phyloP scores from a whole-genome alignment of 2,797 vertebrate genomes.

The Channallabes apus region DNA sequence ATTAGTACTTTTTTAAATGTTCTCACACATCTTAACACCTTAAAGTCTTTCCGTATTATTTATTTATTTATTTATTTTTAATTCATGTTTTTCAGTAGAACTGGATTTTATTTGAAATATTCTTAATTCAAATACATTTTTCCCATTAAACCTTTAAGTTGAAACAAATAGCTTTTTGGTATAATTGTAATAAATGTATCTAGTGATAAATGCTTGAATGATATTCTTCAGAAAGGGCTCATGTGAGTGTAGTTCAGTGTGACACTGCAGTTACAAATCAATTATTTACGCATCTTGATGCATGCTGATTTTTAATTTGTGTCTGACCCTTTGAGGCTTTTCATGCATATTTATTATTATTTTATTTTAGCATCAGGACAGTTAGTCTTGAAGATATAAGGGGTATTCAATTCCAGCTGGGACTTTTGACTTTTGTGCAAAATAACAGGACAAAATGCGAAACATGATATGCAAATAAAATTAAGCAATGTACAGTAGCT shows the following conservation, averaged over 20 bases:
- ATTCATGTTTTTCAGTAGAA: neutral
- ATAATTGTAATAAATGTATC: neutral
- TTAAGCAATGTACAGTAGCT: no score
- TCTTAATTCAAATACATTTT: neutral
- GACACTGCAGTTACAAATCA: neutral
- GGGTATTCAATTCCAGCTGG: no score
- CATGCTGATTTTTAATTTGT: constrained; percentile 2
- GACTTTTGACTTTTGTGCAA: no score
- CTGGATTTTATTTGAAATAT: neutral
- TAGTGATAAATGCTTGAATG: neutral
- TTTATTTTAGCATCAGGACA: neutral
- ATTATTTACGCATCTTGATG: constrained; percentile 1
- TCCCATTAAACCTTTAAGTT: neutral
- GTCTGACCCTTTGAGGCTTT: neutral
- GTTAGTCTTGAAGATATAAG: no score
- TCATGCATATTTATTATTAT: neutral
- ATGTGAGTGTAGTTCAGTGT: neutral
- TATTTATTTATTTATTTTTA: neutral
- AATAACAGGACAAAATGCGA: no score
- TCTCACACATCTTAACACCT: no score
- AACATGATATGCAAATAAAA: no score
- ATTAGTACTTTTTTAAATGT: neutral
- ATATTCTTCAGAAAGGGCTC: neutral
- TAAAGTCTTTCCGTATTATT: neutral
- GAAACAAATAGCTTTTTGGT: neutral